A percentile compares a stretch with the other conserved stretches of the same genome.
Evolutionary conservation across 2,113 vertebrate genomes (phyloP).

Genomic region (Taxidea taxus): DNA sequence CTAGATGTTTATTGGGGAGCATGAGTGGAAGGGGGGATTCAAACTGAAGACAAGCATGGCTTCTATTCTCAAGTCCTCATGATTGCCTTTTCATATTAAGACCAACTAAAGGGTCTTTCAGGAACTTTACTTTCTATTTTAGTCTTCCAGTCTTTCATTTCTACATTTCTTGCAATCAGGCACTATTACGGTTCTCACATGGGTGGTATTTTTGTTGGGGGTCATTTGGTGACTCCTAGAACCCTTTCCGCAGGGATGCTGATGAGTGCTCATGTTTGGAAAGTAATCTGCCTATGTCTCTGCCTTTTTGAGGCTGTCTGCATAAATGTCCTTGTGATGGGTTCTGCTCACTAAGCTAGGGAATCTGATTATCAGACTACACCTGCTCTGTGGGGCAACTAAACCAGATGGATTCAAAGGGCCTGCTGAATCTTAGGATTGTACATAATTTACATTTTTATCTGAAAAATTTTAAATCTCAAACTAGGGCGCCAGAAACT

Average conservation of each 20-base stretch:
- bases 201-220: background rate
- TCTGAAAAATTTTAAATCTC: slow-evolving; percentile 1
- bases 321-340: background rate
- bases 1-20: background rate
- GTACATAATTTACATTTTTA: background rate
- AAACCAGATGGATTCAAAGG: background rate
- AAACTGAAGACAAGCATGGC: background rate
- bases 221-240: background rate
- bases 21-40: background rate
- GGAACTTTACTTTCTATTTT: background rate
- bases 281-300: background rate
- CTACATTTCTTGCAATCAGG: background rate
- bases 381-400: background rate
- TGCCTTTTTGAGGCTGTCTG: background rate
- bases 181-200: background rate
- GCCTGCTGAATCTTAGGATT: background rate
- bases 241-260: background rate
- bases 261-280: background rate
- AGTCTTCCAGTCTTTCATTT: background rate
- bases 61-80: background rate
- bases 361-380: background rate
- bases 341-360: background rate
- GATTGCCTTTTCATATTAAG: background rate
- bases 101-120: background rate
- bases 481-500: background rate